phyloP scores from a whole-genome alignment of 1,140 invertebrate species.

The Elymnias hypermnestra region DNA sequence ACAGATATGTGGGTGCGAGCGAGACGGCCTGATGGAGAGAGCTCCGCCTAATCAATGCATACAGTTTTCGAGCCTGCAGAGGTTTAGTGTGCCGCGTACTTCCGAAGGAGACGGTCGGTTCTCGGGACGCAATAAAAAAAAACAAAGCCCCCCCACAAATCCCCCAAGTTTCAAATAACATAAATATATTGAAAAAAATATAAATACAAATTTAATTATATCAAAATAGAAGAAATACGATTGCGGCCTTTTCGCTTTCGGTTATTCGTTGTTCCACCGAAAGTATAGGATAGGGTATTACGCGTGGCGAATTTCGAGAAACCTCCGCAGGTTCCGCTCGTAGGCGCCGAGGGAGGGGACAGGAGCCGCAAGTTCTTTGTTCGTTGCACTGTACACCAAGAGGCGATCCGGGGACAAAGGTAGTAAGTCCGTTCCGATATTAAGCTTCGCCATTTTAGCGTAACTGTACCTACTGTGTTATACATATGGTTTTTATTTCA shows the following conservation, averaged over 20 bases:
- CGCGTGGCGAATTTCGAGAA: too few relatives aligned
- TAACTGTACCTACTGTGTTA: too few relatives aligned
- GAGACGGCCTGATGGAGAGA: conserved; percentile 33
- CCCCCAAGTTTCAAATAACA: conserved; percentile 9
- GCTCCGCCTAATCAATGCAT: conserved; percentile 69
- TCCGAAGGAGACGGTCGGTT: conserved; percentile 32
- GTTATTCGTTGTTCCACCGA: too few relatives aligned
- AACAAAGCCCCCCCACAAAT: conserved; percentile 9
- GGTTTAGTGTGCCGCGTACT: conserved; percentile 46
- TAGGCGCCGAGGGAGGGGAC: conserved; percentile 27
- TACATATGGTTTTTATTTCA: too few relatives aligned
- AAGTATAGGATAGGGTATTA: conserved; percentile 5
- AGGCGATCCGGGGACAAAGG: conserved; percentile 27
- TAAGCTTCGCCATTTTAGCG: conserved; percentile 26
- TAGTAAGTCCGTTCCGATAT: conserved; percentile 30
- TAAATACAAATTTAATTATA: conserved; percentile 1
- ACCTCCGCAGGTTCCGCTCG: conserved; percentile 16
- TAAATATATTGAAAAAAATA: not conserved
- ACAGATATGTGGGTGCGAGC: conserved; percentile 19
- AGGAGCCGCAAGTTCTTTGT: conserved; percentile 37
- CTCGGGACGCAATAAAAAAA: conserved; percentile 24
- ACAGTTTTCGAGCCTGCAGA: conserved; percentile 55
- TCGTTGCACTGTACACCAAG: conserved; percentile 36
- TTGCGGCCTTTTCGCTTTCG: conserved; percentile 31
- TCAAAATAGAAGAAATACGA: conserved; percentile 22